A percentile compares a stretch with the other conserved stretches of the same genome.
phyloP scores from a whole-genome alignment of 2,113 vertebrate genomes.

The Catharus bicknelli region DNA sequence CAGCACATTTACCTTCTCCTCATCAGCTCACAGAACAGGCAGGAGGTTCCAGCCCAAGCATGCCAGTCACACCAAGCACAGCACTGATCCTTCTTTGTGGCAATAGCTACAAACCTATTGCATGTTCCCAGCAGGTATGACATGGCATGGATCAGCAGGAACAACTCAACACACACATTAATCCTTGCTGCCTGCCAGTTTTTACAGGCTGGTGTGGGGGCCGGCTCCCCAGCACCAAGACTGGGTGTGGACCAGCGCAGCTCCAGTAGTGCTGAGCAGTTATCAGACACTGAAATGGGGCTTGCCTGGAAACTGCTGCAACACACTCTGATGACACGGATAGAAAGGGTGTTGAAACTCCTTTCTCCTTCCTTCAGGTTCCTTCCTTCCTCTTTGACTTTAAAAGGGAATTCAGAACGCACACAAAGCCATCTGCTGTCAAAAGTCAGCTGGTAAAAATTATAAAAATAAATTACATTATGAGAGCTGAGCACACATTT shows the following conservation, averaged over 20 bases:
- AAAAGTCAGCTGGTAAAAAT: background rate
- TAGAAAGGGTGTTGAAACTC: background rate
- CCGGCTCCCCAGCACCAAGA: background rate
- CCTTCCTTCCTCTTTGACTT: background rate
- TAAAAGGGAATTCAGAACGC: background rate
- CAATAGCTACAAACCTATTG: background rate
- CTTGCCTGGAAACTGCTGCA: background rate
- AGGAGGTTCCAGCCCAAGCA: background rate
- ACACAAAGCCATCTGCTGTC: background rate
- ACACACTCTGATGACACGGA: fast-evolving
- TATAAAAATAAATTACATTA: background rate
- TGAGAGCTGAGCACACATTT: background rate
- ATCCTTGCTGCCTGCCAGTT: background rate
- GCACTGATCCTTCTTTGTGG: background rate
- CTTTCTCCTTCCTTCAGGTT: background rate
- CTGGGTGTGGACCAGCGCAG: background rate
- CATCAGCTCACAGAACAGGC: background rate
- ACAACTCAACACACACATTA: fast-evolving
- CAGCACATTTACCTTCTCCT: fast-evolving
- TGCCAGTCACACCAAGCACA: background rate
- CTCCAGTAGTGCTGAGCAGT: background rate
- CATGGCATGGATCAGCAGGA: background rate
- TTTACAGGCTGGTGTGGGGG: background rate
- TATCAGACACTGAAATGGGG: background rate
- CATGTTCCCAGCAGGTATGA: background rate